Evolutionary conservation across 2,113 vertebrate species (phyloP).

Genomic region (Triplophysa siluroides): DNA sequence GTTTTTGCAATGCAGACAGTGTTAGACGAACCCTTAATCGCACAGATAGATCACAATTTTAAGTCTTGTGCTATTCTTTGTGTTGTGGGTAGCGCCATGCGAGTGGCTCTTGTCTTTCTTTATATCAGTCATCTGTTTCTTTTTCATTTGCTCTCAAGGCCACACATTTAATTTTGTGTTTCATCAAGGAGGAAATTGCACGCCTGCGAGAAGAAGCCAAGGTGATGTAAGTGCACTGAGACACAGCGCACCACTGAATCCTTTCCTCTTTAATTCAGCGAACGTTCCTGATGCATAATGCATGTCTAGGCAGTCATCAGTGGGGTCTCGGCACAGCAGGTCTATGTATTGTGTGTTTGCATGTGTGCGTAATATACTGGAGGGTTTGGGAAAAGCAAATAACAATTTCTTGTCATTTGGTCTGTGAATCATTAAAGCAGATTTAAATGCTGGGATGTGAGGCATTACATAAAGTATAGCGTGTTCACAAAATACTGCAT

Average conservation of each 20-base stretch:
- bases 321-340: conserved; percentile 5
- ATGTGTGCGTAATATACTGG: conserved; percentile 6
- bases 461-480: neutral
- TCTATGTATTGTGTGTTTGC: conserved; percentile 8
- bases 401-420: conserved; percentile 1
- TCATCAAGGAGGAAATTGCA: conserved; percentile 49
- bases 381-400: neutral
- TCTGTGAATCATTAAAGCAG: neutral
- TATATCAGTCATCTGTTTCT: conserved; percentile 28
- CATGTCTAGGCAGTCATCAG: conserved; percentile 37
- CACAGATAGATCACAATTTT: conserved; percentile 5
- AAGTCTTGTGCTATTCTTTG: conserved; percentile 21
- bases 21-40: conserved; percentile 36
- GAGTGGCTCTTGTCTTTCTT: conserved; percentile 9
- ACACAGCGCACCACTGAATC: conserved; percentile 9
- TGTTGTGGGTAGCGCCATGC: conserved; percentile 22
- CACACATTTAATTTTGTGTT: conserved; percentile 41
- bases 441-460: neutral
- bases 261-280: conserved; percentile 32
- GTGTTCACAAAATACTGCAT: neutral
- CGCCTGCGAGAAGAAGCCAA: conserved; percentile 21
- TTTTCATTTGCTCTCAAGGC: conserved; percentile 35
- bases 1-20: conserved; percentile 56
- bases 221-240: conserved; percentile 38
- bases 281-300: conserved; percentile 42